Evolutionary conservation across 2,888 invertebrate genomes (phyloP).

Genomic region (Theodoxus fluviatilis): DNA sequence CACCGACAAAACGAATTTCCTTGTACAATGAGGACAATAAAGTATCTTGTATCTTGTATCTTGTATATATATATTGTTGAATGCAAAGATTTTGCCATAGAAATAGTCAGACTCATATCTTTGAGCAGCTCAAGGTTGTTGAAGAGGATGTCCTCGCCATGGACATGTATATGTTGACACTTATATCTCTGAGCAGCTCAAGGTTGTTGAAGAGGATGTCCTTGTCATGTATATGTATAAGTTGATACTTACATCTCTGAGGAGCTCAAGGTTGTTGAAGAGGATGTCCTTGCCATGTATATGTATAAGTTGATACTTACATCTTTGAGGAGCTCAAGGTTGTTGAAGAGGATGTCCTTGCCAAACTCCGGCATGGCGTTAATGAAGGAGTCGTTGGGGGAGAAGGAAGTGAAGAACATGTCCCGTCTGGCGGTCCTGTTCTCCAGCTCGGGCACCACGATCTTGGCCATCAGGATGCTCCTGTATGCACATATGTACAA

Average conservation of each 20-base stretch:
- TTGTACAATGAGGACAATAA: no score
- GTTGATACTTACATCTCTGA: constrained; percentile 43
- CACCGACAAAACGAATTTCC: no score
- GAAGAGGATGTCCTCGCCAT: no score
- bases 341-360: constrained; percentile 43
- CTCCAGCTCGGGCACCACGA: constrained; percentile 43
- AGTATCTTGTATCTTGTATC: no score
- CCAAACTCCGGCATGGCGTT: constrained; percentile 49
- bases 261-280: constrained; percentile 39
- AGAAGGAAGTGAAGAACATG: constrained; percentile 48
- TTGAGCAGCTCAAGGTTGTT: no score
- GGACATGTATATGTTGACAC: no score
- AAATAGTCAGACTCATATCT: no score
- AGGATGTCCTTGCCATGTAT: constrained; percentile 40
- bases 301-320: constrained; percentile 37
- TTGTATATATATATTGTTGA: no score
- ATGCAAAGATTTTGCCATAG: no score
- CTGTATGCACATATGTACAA: no score
- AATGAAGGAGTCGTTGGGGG: constrained; percentile 49
- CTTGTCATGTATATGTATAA: not conserved
- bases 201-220: no score
- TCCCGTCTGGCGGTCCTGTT: constrained; percentile 39
- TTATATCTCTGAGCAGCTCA: no score
- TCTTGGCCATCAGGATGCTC: constrained; percentile 45
- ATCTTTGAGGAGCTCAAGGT: constrained; percentile 39